Base-by-base conservation (phyloP, 2,888 invertebrate genomes). In the Ephialtes manifestator region DNA sequence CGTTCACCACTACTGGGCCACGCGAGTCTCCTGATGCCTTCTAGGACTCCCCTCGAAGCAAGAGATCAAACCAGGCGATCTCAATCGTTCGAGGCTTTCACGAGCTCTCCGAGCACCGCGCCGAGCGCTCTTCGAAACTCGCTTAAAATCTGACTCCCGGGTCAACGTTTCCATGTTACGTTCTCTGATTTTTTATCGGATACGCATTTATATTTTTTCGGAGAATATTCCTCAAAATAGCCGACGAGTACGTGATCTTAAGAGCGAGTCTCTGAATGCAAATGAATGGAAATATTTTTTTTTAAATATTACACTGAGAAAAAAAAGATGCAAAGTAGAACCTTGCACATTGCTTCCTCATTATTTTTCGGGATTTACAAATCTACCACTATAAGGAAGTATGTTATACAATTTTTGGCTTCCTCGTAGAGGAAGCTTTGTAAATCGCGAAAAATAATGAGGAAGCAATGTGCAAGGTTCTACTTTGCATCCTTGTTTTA, bases 161-260 rank as follows among this genome's bases (percentile, higher is more conserved):
- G 83, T 85, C 80, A 80, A 67, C 83, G 68, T 51, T 35, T 35
- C 48, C 58, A 18, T 46, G 53, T 60, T 72, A 48, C 60, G 28
- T 5, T 60, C 31, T 39, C 79, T 65, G 85, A 85, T 85, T 72
- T 85, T 85, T 80, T 74, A 85, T 85, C 83, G 83, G 83, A 83
- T 79, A 80, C 43, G 58, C 70, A 80, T 83, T 68, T 68, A 76
- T 60, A 70, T 85, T 71, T 55, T 55, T 70, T 39, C 43, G 15
- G 63, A 65, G 74, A 78, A 78, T 74, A 55, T 48, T 20, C 63
- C 48, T 53, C 43, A 65, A 71, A 39, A 46, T 48, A 20, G 15
- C 35, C 60, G 24, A 72, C 46, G 28, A 46, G 43, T 72, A 84
- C 84, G 84, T 77, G 81, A 84, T 58, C n/a, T 15, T 28, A 43